These are phyloP conservation scores for Clarias pachynema DNA, from an alignment of 2,797 vertebrate species.

Conservation along the genomic window DNA sequence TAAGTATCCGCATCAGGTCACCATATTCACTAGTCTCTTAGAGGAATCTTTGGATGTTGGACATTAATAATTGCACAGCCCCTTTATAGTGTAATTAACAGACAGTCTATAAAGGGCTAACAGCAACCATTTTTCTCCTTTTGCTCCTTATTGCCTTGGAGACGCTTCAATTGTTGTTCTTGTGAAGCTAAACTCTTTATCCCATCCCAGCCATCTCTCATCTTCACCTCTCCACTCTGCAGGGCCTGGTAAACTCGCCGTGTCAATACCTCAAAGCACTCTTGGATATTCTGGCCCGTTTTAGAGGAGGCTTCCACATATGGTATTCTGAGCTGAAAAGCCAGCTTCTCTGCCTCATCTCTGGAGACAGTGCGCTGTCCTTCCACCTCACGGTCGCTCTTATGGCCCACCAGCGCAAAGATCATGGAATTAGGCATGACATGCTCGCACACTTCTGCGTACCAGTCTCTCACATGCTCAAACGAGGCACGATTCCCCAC, in stretches of 20 bases:
- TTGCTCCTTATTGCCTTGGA: slow-evolving; percentile 7
- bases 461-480: slow-evolving; percentile 77
- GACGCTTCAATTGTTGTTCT: slow-evolving; percentile 52
- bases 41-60: neutral
- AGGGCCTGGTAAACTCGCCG: slow-evolving; percentile 75
- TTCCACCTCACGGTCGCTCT: slow-evolving; percentile 73
- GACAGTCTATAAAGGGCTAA: slow-evolving; percentile 16
- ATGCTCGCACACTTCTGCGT: slow-evolving; percentile 78
- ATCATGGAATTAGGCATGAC: slow-evolving; percentile 74
- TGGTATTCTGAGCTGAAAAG: slow-evolving; percentile 67
- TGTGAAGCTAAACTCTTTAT: slow-evolving; percentile 74
- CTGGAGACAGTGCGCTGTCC: slow-evolving; percentile 68
- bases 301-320: slow-evolving; percentile 84
- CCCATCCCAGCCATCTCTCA: slow-evolving; percentile 78
- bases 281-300: slow-evolving; percentile 74
- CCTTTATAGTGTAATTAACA: neutral
- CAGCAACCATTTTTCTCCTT: slow-evolving; percentile 67
- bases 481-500: slow-evolving; percentile 81
- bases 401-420: slow-evolving; percentile 83
- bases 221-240: slow-evolving; percentile 67
- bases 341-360: slow-evolving; percentile 79
- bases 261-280: slow-evolving; percentile 76
- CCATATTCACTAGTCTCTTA: neutral
- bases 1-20: neutral
- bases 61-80: neutral